Evolutionary conservation across 2,888 invertebrate genomes (phyloP).

Genomic region (Artemia sp.): DNA sequence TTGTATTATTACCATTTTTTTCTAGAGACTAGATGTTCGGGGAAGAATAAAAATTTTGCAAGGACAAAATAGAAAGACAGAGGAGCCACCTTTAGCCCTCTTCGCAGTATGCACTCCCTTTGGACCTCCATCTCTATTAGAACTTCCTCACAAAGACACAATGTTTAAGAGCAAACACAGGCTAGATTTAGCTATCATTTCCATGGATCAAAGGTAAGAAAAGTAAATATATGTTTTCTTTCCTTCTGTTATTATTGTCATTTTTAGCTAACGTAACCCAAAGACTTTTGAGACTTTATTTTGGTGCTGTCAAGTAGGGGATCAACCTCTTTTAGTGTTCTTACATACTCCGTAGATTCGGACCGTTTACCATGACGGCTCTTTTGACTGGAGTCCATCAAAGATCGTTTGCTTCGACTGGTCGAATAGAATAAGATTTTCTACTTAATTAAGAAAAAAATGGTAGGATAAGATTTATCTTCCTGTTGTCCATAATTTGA

Average conservation of each 20-base stretch:
- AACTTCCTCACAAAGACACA: constrained; percentile 94
- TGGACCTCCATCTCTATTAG: constrained; percentile 87
- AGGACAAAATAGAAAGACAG: constrained; percentile 85
- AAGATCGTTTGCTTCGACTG: too few relatives aligned
- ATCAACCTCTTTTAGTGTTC: too few relatives aligned
- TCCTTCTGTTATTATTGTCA: neutral
- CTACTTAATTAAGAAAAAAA: too few relatives aligned
- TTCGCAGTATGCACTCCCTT: constrained; percentile 98
- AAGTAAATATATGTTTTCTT: constrained; percentile 6
- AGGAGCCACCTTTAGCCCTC: constrained; percentile 68
- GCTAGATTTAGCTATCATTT: constrained; percentile 82
- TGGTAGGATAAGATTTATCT: too few relatives aligned
- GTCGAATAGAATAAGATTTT: too few relatives aligned
- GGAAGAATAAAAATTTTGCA: constrained; percentile 89
- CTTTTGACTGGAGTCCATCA: too few relatives aligned
- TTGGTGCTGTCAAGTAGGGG: too few relatives aligned
- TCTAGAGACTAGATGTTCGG: constrained; percentile 87
- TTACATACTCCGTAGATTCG: too few relatives aligned
- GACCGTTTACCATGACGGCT: too few relatives aligned
- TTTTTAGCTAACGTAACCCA: too few relatives aligned
- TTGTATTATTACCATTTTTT: constrained; percentile 24
- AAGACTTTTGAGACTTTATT: too few relatives aligned
- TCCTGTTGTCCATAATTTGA: too few relatives aligned
- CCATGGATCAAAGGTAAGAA: constrained; percentile 78
- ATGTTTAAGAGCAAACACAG: constrained; percentile 99